Evolutionary conservation across 2,797 vertebrate genomes (phyloP).

Genomic region (Sebastes dallii): DNA sequence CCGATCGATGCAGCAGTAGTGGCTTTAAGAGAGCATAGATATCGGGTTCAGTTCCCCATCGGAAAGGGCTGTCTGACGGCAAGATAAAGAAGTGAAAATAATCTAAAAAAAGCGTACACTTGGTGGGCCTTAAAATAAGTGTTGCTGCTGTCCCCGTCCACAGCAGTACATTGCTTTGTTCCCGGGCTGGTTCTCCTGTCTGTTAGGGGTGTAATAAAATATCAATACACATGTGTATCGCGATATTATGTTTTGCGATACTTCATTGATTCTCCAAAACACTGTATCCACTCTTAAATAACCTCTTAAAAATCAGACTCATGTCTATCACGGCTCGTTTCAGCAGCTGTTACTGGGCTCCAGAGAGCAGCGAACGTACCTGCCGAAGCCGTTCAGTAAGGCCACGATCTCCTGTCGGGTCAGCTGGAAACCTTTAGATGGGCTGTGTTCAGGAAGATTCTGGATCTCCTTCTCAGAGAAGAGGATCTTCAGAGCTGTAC

Average conservation of each 20-base stretch:
- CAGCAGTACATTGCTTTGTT: not conserved
- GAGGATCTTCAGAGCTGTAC: constrained; percentile 94
- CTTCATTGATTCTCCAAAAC: too few species aligned
- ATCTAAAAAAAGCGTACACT: not conserved
- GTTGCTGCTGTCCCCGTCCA: fast-evolving
- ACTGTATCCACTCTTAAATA: too few species aligned
- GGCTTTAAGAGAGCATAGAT: too few species aligned
- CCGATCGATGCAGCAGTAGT: too few species aligned
- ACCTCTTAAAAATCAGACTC: too few species aligned
- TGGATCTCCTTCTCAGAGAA: constrained; percentile 97
- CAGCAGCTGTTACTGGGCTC: not conserved
- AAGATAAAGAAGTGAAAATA: fast-evolving
- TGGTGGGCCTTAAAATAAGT: too few species aligned
- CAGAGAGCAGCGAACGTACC: constrained; percentile 71
- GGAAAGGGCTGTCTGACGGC: too few species aligned
- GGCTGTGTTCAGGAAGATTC: constrained; percentile 90
- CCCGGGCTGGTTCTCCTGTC: not conserved
- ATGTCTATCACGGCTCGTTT: not conserved
- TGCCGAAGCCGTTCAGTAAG: constrained; percentile 91
- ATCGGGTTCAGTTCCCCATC: too few species aligned
- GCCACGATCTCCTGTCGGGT: constrained; percentile 95
- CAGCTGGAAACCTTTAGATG: constrained; percentile 94
- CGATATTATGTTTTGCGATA: too few species aligned
- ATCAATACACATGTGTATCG: too few species aligned
- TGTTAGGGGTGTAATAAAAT: too few species aligned